Conservation (phyloP, 2,888 invertebrate species). For the Physocephala rufipes region DNA sequence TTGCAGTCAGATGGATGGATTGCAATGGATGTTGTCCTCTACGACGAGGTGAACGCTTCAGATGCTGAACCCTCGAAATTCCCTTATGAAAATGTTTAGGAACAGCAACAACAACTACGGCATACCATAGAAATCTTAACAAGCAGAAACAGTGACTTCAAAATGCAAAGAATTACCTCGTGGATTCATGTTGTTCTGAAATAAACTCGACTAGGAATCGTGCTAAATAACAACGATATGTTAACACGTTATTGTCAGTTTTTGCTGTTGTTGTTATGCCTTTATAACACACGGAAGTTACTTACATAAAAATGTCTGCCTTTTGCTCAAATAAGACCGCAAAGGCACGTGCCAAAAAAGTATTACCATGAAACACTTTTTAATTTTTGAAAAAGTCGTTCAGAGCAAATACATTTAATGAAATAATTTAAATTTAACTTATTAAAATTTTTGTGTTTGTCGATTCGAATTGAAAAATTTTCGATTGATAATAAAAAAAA, state of each 20-base stretch:
- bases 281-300: neutral
- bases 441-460: no score
- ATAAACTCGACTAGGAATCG: no score
- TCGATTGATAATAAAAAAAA: no score
- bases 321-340: neutral
- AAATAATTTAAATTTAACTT: no score
- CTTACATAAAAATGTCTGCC: neutral
- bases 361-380: no score
- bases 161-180: neutral
- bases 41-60: neutral
- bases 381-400: no score
- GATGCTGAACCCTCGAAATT: neutral
- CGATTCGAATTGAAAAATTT: no score
- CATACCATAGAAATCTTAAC: no score
- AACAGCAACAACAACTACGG: neutral
- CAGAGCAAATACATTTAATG: no score
- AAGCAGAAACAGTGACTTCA: neutral
- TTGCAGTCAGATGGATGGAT: neutral
- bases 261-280: neutral
- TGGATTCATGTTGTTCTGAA: conserved; percentile 4
- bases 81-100: neutral
- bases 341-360: conserved; percentile 3
- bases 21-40: neutral
- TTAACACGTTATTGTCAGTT: conserved; percentile 9
- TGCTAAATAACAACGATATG: conserved; percentile 9